Evolutionary conservation across 2,888 invertebrate genomes (phyloP).

Genomic region (Leucania comma): DNA sequence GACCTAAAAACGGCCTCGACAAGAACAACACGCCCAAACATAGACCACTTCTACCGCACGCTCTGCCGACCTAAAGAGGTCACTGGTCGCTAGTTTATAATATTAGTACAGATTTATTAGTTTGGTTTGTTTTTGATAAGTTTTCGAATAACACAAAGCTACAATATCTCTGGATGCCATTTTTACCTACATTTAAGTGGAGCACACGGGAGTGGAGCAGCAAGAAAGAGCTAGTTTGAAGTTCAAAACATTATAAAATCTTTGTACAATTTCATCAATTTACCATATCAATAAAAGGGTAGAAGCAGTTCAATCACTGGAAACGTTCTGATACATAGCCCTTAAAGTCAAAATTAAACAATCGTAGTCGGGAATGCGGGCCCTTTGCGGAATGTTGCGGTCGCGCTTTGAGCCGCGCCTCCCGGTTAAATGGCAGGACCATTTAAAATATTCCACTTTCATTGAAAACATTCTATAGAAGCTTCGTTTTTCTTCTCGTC

Average conservation of each 20-base stretch:
- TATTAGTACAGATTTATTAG: too few relatives aligned
- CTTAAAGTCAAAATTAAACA: slow-evolving; percentile 64
- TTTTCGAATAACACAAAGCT: not conserved
- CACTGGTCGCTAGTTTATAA: too few relatives aligned
- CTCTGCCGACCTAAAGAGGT: too few relatives aligned
- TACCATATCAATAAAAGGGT: slow-evolving; percentile 31
- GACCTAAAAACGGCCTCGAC: too few relatives aligned
- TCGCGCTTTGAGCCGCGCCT: slow-evolving; percentile 67
- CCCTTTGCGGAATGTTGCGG: slow-evolving; percentile 69
- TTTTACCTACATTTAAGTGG: not conserved
- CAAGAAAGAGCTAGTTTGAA: not conserved
- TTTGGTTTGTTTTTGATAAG: not conserved
- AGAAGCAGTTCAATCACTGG: slow-evolving; percentile 35
- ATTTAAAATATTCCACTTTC: slow-evolving; percentile 64
- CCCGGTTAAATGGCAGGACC: slow-evolving; percentile 54
- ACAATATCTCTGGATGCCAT: too few relatives aligned
- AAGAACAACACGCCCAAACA: too few relatives aligned
- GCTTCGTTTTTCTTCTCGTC: slow-evolving; percentile 9
- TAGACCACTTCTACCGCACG: too few relatives aligned
- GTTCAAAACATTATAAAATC: not conserved
- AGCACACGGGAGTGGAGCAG: not conserved
- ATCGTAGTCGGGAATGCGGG: slow-evolving; percentile 64
- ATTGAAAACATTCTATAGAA: slow-evolving; percentile 42
- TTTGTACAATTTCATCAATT: slow-evolving; percentile 11
- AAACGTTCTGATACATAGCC: slow-evolving; percentile 36